A percentile compares a stretch with the other conserved stretches of the same genome.
phyloP scores from a whole-genome alignment of 2,113 vertebrate species.

The Pundamilia nyererei region DNA sequence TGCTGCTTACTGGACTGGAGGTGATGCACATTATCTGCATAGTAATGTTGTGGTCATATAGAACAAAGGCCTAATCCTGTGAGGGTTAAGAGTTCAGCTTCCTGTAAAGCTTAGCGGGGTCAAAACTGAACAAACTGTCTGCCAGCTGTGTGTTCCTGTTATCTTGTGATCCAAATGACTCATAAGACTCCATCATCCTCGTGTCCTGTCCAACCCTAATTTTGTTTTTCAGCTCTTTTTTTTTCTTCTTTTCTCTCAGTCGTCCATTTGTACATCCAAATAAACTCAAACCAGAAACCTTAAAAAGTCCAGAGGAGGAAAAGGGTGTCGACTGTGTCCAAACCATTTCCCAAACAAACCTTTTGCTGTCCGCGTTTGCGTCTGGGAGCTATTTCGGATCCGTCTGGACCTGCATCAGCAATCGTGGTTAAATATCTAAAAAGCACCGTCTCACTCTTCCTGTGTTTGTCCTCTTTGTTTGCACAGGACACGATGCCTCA shows the following conservation, averaged over 20 bases:
- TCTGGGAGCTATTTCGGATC: conserved; percentile 15
- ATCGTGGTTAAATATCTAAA: neutral
- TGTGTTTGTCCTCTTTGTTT: neutral
- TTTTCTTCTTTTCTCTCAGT: neutral
- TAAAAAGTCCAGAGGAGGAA: neutral
- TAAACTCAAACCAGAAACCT: neutral
- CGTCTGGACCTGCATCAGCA: neutral
- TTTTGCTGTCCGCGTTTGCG: neutral
- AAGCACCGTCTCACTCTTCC: neutral
- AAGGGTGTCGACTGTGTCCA: neutral
- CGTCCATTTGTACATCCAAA: neutral
- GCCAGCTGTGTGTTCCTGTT: neutral
- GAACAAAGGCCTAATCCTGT: neutral
- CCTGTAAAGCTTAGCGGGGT: neutral
- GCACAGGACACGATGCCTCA: conserved; percentile 87
- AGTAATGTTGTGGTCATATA: neutral
- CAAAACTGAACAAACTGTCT: neutral
- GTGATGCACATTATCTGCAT: neutral
- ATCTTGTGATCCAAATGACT: neutral
- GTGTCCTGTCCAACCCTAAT: neutral
- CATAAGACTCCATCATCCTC: neutral
- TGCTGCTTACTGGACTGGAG: neutral
- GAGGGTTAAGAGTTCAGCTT: neutral
- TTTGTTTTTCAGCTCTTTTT: neutral
- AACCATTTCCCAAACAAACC: conserved; percentile 7